phyloP scores from a whole-genome alignment of 2,888 invertebrate species.

The Callosobruchus maculatus region DNA sequence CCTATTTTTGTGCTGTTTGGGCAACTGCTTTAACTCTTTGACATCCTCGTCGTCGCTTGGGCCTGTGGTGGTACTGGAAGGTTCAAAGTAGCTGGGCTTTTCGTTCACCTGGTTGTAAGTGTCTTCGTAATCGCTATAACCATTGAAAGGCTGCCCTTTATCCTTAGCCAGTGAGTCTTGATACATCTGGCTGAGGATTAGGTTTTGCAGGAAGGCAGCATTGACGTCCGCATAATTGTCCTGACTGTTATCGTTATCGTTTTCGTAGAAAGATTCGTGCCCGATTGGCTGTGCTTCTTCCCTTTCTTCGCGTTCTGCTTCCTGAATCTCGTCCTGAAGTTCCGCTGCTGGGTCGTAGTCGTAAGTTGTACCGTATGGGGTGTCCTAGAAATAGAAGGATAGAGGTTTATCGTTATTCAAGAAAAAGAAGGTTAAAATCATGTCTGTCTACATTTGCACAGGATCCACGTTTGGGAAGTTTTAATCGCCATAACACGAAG shows the following conservation, averaged over 20 bases:
- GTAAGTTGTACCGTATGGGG: constrained; percentile 23
- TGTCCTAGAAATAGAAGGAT: constrained; percentile 12
- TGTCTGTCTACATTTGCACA: too few relatives aligned
- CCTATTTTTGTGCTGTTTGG: constrained; percentile 46
- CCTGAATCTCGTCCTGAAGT: constrained; percentile 59
- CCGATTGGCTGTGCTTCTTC: constrained; percentile 60
- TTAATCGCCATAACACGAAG: too few relatives aligned
- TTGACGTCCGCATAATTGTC: constrained; percentile 50
- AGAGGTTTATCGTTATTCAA: too few relatives aligned
- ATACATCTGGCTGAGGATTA: constrained; percentile 64
- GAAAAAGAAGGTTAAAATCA: too few relatives aligned
- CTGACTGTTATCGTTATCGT: constrained; percentile 41
- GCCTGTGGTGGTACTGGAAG: constrained; percentile 11
- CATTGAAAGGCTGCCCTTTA: constrained; percentile 21
- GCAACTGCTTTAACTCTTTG: constrained; percentile 60
- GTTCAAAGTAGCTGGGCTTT: not conserved
- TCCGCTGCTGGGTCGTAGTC: constrained; percentile 52
- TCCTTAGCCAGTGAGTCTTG: constrained; percentile 50
- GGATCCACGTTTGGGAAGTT: too few relatives aligned
- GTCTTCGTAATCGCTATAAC: constrained; percentile 37
- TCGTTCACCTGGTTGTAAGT: constrained; percentile 26
- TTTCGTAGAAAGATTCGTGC: constrained; percentile 65
- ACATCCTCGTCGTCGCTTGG: constrained; percentile 61
- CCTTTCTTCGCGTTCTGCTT: constrained; percentile 57
- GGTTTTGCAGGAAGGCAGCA: constrained; percentile 64